A percentile compares a stretch with the other conserved stretches of the same genome.
Evolutionary conservation across 2,797 vertebrate species (phyloP).

Genomic region (Chelon auratus): DNA sequence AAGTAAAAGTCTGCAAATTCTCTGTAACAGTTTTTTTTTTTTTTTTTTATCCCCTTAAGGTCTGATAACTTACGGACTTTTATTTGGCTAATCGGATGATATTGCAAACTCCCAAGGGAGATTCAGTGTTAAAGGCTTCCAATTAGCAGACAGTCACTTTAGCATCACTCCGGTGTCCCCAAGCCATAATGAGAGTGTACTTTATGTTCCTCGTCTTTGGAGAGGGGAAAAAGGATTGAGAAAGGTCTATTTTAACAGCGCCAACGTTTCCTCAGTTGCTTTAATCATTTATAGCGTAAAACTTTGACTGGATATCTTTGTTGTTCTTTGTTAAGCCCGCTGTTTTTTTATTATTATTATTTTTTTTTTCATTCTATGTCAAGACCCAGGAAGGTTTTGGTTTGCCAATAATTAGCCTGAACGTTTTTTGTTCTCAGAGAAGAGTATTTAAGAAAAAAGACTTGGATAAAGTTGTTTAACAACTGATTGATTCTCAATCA

Average conservation of each 20-base stretch:
- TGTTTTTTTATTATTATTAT: background rate
- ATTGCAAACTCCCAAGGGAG: constrained; percentile 47
- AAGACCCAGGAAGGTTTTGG: constrained; percentile 3
- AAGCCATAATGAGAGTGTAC: constrained; percentile 59
- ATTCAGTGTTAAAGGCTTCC: constrained; percentile 61
- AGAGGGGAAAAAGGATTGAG: constrained; percentile 46
- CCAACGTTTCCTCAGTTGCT: constrained; percentile 19
- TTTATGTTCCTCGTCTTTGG: constrained; percentile 52
- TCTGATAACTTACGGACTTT: constrained; percentile 39
- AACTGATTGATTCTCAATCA: constrained; percentile 5
- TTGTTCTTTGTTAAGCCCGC: constrained; percentile 5
- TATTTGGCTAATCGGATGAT: constrained; percentile 51
- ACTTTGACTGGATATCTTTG: constrained; percentile 35
- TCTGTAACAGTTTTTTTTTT: no score
- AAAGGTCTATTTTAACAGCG: constrained; percentile 52
- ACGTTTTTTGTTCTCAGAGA: background rate
- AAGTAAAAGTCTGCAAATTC: constrained; percentile 4
- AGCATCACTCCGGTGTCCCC: constrained; percentile 50
- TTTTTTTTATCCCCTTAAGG: background rate
- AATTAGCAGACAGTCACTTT: constrained; percentile 68
- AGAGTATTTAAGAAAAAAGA: background rate
- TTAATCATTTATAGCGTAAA: constrained; percentile 56
- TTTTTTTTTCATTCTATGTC: constrained; percentile 14
- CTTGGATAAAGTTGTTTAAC: background rate
- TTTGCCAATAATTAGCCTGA: background rate